A percentile compares a stretch with the other conserved stretches of the same genome.
These are phyloP conservation scores for Corythornis cristatus DNA, from an alignment of 2,113 vertebrate species.

Conservation along the genomic window DNA sequence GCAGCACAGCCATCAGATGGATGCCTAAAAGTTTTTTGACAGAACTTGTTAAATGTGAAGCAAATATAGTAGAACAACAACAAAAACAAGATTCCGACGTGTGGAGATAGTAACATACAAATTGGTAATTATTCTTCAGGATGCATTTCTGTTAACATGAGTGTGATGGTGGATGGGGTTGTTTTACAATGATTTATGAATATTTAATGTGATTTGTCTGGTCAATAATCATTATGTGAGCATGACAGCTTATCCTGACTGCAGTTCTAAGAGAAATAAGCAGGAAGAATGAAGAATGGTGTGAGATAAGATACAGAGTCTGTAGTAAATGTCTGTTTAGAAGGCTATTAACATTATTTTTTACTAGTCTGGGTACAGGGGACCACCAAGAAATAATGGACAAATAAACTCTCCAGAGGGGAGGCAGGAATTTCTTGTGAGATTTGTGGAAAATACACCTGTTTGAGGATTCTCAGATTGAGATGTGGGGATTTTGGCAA, in stretches of 20 bases:
- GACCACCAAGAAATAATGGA: neutral
- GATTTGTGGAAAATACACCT: neutral
- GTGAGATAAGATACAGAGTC: neutral
- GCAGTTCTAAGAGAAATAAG: neutral
- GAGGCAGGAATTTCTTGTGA: neutral
- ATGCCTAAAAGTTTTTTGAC: conserved; percentile 20
- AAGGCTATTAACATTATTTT: neutral
- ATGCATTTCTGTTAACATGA: neutral
- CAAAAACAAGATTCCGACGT: neutral
- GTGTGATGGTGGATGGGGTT: neutral
- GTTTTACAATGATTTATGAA: neutral
- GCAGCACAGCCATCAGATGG: conserved; percentile 15
- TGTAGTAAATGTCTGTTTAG: neutral
- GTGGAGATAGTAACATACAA: neutral
- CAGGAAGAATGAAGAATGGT: neutral
- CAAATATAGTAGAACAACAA: neutral
- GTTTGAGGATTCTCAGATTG: neutral
- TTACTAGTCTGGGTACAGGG: neutral
- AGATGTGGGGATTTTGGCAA: neutral
- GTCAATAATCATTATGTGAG: neutral
- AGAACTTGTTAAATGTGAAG: conserved; percentile 18
- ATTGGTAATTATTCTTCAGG: neutral
- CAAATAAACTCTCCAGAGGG: neutral
- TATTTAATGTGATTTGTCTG: neutral
- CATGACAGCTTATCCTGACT: neutral